Evolutionary conservation across 92 coral and sea anemone species (phyloP).

Genomic region (Umimayanthus kanabou): DNA sequence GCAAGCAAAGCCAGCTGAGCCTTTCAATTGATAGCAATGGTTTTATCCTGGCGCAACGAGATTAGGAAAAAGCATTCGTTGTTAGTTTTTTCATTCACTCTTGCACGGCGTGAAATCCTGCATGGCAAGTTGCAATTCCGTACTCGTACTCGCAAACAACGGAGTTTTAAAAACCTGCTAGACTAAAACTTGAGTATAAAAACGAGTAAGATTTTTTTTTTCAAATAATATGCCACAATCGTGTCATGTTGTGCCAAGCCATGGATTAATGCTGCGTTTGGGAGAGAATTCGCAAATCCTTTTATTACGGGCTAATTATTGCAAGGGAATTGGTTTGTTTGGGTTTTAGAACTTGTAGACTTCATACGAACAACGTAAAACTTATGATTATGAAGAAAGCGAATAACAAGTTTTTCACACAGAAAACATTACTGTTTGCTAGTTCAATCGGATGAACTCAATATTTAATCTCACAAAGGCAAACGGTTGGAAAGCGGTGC

Average conservation of each 20-base stretch:
- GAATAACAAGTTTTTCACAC: not conserved
- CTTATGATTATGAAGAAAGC: not conserved
- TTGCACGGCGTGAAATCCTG: conserved; percentile 16
- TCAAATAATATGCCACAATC: no score
- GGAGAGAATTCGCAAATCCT: not conserved
- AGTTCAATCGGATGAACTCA: conserved; percentile 19
- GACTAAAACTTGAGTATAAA: not conserved
- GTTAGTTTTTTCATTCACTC: not conserved
- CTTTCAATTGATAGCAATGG: conserved; percentile 22
- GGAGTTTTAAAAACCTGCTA: not conserved
- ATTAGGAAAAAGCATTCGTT: conserved; percentile 21
- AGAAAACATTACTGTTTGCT: not conserved
- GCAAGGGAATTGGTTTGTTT: not conserved
- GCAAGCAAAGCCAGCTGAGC: conserved; percentile 34
- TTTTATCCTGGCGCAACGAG: conserved; percentile 19
- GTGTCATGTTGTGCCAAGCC: not conserved
- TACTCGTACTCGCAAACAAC: not conserved
- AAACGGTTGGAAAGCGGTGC: conserved; percentile 9
- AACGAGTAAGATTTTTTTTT: not conserved
- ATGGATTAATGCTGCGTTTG: not conserved
- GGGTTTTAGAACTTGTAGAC: not conserved
- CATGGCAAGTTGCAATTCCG: not conserved
- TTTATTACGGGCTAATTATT: not conserved
- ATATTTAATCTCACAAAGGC: conserved; percentile 4
- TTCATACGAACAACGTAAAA: not conserved